Evolutionary conservation across 35 echinoderm and acorn worm genomes (phyloP).

Genomic region (Diadema setosum): DNA sequence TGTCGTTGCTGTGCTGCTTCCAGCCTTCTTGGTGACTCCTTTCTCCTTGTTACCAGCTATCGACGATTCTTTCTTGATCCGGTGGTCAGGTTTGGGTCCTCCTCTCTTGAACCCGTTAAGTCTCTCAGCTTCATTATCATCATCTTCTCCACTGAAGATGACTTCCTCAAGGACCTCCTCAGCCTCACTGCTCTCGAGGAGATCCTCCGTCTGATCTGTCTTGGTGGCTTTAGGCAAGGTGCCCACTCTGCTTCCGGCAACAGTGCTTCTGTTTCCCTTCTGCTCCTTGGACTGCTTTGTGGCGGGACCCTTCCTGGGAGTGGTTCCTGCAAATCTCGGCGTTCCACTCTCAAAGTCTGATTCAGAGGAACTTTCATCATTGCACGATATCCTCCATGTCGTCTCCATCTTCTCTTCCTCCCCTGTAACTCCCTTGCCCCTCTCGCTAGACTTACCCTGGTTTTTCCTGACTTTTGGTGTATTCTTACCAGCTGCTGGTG

Average conservation of each 20-base stretch:
- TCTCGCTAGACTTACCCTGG: background rate
- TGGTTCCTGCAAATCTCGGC: background rate
- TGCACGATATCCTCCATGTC: background rate
- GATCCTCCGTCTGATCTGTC: background rate
- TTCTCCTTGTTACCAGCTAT: background rate
- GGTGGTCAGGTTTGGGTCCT: too few species aligned
- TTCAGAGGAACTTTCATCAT: background rate
- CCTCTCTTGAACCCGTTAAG: too few species aligned
- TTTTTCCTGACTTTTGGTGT: background rate
- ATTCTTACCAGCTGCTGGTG: background rate
- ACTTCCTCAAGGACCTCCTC: slow-evolving; percentile 8
- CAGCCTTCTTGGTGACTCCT: too few species aligned
- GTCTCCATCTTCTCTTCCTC: background rate
- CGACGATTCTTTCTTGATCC: too few species aligned
- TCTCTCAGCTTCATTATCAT: background rate
- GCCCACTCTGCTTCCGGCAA: background rate
- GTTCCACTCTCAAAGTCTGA: background rate
- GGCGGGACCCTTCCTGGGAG: background rate
- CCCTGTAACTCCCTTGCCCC: background rate
- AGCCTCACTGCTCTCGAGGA: background rate
- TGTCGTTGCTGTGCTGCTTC: too few species aligned
- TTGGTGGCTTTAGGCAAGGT: background rate
- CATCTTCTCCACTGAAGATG: background rate
- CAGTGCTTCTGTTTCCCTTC: too few species aligned
- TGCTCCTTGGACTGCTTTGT: background rate